These are phyloP conservation scores for Meriones unguiculatus DNA, from an alignment of 2,113 vertebrate genomes.

Conservation along the genomic window DNA sequence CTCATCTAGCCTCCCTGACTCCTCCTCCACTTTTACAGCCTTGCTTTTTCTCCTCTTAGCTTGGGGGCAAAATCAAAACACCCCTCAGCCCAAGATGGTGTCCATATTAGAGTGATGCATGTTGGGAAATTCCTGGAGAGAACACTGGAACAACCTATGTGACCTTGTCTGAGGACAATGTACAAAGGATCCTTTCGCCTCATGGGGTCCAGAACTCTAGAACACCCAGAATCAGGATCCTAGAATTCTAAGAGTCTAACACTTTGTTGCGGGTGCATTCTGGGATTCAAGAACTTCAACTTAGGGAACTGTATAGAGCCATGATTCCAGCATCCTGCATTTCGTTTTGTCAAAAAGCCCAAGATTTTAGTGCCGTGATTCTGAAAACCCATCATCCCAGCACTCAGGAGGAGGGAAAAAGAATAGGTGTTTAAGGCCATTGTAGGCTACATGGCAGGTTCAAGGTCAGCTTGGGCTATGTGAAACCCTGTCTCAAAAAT, in stretches of 20 bases:
- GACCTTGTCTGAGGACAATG: not conserved
- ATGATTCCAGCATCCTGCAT: not conserved
- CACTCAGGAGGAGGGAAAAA: not conserved
- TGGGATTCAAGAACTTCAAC: not conserved
- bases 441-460: not conserved
- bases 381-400: not conserved
- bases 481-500: not conserved
- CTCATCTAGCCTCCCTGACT: not conserved
- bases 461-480: not conserved
- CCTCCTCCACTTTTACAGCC: not conserved
- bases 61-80: not conserved
- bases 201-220: no score
- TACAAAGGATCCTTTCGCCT: not conserved
- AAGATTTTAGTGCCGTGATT: not conserved
- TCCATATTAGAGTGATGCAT: not conserved
- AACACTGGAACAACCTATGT: not conserved
- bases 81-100: not conserved
- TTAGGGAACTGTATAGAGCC: not conserved
- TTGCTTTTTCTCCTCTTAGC: not conserved
- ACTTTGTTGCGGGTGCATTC: not conserved
- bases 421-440: not conserved
- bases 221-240: not conserved
- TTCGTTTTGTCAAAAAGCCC: not conserved
- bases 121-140: slow-evolving; percentile 61
- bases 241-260: not conserved